Conservation (phyloP, 1,140 invertebrate genomes). For the Helicoverpa zea region DNA sequence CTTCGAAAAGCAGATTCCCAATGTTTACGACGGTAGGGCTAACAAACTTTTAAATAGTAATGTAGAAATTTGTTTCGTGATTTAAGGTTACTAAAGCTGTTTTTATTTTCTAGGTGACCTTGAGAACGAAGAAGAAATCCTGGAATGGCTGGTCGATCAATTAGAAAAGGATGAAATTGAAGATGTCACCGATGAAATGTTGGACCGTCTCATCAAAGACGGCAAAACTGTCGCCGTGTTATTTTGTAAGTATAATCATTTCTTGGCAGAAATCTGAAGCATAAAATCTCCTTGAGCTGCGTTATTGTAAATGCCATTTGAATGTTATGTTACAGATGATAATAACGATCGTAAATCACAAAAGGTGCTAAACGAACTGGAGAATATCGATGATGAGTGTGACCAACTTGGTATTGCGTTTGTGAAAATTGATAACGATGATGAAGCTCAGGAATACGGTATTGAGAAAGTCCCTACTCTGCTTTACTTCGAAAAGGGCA, state of each 20-base stretch:
- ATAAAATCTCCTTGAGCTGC: conserved; percentile 32
- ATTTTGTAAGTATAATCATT: conserved; percentile 92
- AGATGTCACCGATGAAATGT: conserved; percentile 97
- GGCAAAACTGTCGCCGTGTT: conserved; percentile 96
- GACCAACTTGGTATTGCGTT: conserved; percentile 95
- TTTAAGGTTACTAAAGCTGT: conserved; percentile 33
- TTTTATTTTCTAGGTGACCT: conserved; percentile 90
- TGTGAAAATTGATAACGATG: conserved; percentile 97
- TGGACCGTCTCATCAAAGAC: conserved; percentile 95
- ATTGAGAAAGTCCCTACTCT: conserved; percentile 95
- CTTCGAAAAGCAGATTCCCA: conserved; percentile 97
- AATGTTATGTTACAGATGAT: conserved; percentile 89
- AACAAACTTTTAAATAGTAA: neutral
- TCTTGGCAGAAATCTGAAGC: conserved; percentile 16
- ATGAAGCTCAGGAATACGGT: conserved; percentile 96
- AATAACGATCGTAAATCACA: conserved; percentile 96
- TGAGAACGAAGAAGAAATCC: conserved; percentile 96
- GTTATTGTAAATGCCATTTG: conserved; percentile 21
- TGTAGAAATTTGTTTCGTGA: conserved; percentile 22
- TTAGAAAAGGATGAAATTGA: conserved; percentile 97
- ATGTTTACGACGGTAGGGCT: conserved; percentile 93
- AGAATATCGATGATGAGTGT: conserved; percentile 98
- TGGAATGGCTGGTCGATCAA: conserved; percentile 95
- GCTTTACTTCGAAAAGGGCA: conserved; percentile 96
- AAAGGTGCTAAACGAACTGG: conserved; percentile 94